Percentiles rank a stretch among this genome's conserved stretches.
These are phyloP conservation scores for Sylvicola fuscatus DNA, from an alignment of 2,888 invertebrate species.

Conservation along the genomic window DNA sequence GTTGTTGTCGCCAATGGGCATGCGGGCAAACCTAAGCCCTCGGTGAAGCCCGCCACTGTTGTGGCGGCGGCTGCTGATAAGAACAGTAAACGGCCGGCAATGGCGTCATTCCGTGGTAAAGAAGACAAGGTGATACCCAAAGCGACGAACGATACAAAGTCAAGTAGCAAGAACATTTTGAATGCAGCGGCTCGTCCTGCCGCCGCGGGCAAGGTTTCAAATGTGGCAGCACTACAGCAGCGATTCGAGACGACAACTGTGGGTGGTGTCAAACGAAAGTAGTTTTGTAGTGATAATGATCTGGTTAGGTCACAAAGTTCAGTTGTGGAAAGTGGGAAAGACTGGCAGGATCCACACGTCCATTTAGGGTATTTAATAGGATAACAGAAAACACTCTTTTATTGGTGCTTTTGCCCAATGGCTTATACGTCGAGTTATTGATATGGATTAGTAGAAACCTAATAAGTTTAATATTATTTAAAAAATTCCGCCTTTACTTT, in stretches of 20 bases:
- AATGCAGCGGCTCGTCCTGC: slow-evolving; percentile 24
- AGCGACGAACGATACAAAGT: slow-evolving; percentile 8
- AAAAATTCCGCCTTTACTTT: too few species aligned
- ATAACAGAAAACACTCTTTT: too few species aligned
- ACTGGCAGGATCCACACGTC: too few species aligned
- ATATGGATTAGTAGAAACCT: too few species aligned
- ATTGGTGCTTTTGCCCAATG: too few species aligned
- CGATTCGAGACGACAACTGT: slow-evolving; percentile 38
- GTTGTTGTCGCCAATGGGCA: slow-evolving; percentile 1
- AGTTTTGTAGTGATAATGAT: too few species aligned
- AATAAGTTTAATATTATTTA: too few species aligned
- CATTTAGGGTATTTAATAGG: too few species aligned
- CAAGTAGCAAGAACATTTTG: slow-evolving; percentile 5
- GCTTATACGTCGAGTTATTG: too few species aligned
- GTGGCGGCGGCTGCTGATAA: slow-evolving; percentile 2
- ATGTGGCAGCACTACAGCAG: slow-evolving; percentile 57
- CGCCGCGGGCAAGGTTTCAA: slow-evolving; percentile 36
- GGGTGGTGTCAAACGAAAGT: too few species aligned
- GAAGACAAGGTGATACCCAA: slow-evolving; percentile 8
- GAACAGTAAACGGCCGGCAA: neutral
- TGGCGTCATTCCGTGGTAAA: neutral
- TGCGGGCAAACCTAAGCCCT: slow-evolving; percentile 11
- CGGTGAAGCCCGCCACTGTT: slow-evolving; percentile 13
- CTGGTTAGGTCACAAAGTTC: too few species aligned
- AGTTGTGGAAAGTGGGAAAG: too few species aligned